Percentiles rank a stretch among this genome's conserved stretches.
These are phyloP conservation scores for Thermophis baileyi DNA, from an alignment of 2,113 vertebrate genomes.

Conservation along the genomic window DNA sequence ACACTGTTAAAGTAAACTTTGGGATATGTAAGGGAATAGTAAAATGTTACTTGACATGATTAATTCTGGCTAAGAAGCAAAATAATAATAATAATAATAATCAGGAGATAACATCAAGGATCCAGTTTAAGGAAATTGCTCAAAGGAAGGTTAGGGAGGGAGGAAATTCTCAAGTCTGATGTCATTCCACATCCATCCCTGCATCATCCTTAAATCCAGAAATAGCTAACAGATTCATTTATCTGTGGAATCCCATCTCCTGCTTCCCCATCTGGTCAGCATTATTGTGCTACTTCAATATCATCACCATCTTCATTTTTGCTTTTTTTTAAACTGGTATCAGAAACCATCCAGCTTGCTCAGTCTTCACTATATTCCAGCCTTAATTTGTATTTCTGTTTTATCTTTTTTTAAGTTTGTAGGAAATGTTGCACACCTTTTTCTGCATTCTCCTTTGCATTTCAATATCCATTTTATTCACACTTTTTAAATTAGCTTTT, in stretches of 20 bases:
- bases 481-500: background rate
- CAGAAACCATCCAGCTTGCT: background rate
- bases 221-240: background rate
- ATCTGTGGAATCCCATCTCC: background rate
- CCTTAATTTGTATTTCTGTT: background rate
- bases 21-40: background rate
- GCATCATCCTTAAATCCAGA: background rate
- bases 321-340: background rate
- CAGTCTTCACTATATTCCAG: background rate
- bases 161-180: background rate
- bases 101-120: background rate
- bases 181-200: background rate
- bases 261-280: background rate
- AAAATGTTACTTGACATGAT: background rate
- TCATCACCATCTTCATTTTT: background rate
- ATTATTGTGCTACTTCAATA: background rate
- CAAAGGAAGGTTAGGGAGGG: background rate
- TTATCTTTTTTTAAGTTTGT: background rate
- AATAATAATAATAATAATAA: no score
- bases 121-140: background rate
- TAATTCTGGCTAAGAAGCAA: background rate
- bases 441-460: background rate
- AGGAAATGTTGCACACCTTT: background rate
- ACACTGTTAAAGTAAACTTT: background rate
- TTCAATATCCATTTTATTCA: background rate